Evolutionary conservation across 2,888 invertebrate species (phyloP).

Genomic region (Platycheirus albimanus): DNA sequence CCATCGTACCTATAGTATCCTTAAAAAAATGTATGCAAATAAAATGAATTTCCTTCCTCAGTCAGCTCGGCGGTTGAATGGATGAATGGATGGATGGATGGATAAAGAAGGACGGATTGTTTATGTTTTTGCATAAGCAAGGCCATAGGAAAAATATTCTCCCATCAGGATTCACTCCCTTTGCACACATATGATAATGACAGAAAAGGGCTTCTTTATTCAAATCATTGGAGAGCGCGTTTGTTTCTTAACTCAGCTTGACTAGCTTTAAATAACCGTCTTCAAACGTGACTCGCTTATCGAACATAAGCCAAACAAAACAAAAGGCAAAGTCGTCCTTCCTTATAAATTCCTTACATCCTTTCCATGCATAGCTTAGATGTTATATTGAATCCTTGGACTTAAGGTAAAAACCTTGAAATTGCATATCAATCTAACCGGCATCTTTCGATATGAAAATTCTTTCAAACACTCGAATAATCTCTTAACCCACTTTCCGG

Average conservation of each 20-base stretch:
- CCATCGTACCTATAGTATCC: too few relatives aligned
- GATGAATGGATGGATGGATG: slow-evolving; percentile 5
- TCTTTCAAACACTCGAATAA: slow-evolving; percentile 19
- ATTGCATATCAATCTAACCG: slow-evolving; percentile 1
- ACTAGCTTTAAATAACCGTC: slow-evolving; percentile 35
- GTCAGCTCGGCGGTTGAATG: slow-evolving; percentile 5
- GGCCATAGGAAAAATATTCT: not conserved
- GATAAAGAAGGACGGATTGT: slow-evolving; percentile 8
- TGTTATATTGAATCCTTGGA: slow-evolving; percentile 2
- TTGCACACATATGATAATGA: not conserved
- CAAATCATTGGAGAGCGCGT: slow-evolving; percentile 22
- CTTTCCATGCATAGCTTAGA: not conserved
- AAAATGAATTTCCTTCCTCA: slow-evolving; percentile 48
- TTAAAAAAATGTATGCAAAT: slow-evolving; percentile 39
- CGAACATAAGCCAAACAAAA: not conserved
- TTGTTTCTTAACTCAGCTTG: slow-evolving; percentile 40
- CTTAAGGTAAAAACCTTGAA: not conserved
- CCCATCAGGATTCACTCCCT: not conserved
- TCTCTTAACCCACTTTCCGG: slow-evolving; percentile 43
- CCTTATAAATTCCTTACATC: not conserved
- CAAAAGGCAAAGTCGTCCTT: not conserved
- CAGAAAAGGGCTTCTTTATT: slow-evolving; percentile 3
- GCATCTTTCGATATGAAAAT: not conserved
- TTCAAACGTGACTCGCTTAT: slow-evolving; percentile 41
- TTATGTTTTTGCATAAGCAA: slow-evolving; percentile 13